Conservation (phyloP, 2,888 invertebrate genomes). For the Megastigmus dorsalis region DNA sequence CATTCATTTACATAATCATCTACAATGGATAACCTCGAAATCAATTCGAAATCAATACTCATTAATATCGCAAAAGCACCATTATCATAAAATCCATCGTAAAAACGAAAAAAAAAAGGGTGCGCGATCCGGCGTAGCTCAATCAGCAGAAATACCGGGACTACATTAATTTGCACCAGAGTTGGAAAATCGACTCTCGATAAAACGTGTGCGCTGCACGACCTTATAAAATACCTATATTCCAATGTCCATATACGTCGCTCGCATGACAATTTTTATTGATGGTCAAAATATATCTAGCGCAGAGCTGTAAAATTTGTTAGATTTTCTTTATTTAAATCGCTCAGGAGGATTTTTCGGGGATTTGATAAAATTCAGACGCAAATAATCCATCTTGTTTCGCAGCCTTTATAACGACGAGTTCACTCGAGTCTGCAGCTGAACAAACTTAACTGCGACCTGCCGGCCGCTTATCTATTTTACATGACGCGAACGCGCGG, state of each 20-base stretch:
- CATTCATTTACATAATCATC: too few relatives aligned
- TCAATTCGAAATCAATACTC: too few relatives aligned
- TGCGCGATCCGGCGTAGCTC: too few relatives aligned
- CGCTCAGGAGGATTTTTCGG: not conserved
- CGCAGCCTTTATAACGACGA: constrained; percentile 41
- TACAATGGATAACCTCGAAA: too few relatives aligned
- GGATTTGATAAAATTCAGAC: constrained; percentile 52
- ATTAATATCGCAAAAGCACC: too few relatives aligned
- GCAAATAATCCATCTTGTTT: constrained; percentile 54
- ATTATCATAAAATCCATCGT: too few relatives aligned
- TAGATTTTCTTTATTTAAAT: not conserved
- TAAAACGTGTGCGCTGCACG: too few relatives aligned
- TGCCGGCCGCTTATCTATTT: constrained; percentile 53
- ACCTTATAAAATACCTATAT: not conserved
- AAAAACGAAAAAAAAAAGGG: too few relatives aligned
- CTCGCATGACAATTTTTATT: constrained; percentile 11
- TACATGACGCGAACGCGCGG: constrained; percentile 47
- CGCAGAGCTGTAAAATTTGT: not conserved
- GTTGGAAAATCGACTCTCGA: constrained; percentile 6
- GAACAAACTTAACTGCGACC: constrained; percentile 41
- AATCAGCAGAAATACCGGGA: too few relatives aligned
- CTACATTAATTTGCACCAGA: not conserved
- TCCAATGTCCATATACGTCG: not conserved
- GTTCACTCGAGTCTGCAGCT: not conserved
- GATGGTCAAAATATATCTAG: constrained; percentile 25